Evolutionary conservation across 2,797 vertebrate species (phyloP).

Genomic region (Hozukius guyotensis): DNA sequence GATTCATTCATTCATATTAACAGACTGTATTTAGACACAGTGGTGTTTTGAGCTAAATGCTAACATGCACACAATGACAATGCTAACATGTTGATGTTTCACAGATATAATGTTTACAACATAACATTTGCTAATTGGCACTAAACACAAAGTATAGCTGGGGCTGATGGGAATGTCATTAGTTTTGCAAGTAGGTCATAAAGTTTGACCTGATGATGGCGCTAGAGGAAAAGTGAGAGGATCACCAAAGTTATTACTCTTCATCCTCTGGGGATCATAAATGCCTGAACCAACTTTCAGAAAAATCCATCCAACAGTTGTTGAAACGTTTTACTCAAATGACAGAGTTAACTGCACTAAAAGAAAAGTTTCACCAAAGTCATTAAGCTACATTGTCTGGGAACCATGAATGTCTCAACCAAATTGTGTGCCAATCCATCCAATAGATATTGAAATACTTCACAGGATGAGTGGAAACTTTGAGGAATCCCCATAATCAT

Average conservation of each 20-base stretch:
- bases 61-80: not conserved
- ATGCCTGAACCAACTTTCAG: not conserved
- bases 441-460: not conserved
- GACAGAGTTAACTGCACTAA: not conserved
- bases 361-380: not conserved
- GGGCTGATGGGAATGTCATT: no score
- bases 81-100: not conserved
- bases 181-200: not conserved
- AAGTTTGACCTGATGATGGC: not conserved
- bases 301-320: not conserved
- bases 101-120: not conserved
- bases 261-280: no score
- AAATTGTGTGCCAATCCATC: not conserved
- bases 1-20: not conserved
- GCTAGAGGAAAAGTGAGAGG: not conserved
- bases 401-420: not conserved
- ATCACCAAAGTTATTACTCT: not conserved
- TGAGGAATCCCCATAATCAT: not conserved
- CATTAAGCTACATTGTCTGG: not conserved
- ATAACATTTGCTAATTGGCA: not conserved
- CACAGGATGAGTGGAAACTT: not conserved
- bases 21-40: not conserved
- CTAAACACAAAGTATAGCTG: not conserved
- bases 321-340: not conserved
- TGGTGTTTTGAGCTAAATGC: not conserved